Conservation (phyloP, 2,797 vertebrate genomes). For the Halcyon badia region DNA sequence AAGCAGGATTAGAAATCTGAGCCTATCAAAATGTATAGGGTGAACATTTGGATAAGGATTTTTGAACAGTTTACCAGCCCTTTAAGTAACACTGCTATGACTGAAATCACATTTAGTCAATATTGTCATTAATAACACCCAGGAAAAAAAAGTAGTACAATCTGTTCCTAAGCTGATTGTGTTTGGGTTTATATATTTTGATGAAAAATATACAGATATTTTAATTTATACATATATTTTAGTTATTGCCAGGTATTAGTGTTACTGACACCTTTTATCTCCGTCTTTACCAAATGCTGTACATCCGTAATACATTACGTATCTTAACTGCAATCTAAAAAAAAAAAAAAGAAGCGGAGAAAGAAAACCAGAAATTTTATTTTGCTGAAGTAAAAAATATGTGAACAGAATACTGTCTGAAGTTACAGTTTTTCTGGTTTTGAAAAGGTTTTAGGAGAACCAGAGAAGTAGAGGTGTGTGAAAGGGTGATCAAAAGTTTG, state of each 20-base stretch:
- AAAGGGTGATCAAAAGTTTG: neutral
- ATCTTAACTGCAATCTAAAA: neutral
- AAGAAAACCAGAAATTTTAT: neutral
- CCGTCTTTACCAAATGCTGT: neutral
- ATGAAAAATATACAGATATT: neutral
- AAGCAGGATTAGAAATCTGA: constrained; percentile 9
- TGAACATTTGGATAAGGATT: neutral
- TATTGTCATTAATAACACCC: neutral
- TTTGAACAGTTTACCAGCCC: neutral
- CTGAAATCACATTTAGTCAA: neutral
- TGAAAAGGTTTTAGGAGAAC: neutral
- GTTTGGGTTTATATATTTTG: neutral
- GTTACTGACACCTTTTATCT: neutral
- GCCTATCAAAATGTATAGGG: neutral
- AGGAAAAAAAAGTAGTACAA: neutral
- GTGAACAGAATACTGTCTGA: neutral
- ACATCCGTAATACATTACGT: neutral
- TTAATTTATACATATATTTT: neutral
- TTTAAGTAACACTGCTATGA: neutral
- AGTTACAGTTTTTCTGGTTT: neutral
- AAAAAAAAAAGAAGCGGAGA: neutral
- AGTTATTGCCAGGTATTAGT: neutral
- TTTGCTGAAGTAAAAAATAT: neutral
- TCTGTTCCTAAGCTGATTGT: neutral
- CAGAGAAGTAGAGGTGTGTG: neutral